A percentile compares a stretch with the other conserved stretches of the same genome.
Evolutionary conservation across 2,113 vertebrate species (phyloP).

Genomic region (Limnothrissa miodon): DNA sequence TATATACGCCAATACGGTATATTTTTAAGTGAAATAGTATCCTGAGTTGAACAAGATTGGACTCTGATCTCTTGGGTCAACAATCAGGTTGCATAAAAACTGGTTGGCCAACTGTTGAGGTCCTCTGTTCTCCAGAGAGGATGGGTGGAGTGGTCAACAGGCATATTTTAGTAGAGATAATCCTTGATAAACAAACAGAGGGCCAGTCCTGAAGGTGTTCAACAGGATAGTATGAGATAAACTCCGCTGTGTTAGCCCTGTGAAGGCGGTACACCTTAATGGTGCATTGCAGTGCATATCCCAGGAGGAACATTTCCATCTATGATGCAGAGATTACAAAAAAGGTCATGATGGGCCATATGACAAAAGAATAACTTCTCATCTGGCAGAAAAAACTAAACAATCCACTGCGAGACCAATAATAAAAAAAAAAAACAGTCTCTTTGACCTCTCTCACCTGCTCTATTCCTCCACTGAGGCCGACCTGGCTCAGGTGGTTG

Average conservation of each 20-base stretch:
- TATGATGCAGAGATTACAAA: constrained; percentile 35
- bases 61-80: neutral
- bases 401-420: too few species aligned
- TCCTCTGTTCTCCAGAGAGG: neutral
- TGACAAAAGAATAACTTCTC: too few species aligned
- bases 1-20: too few species aligned
- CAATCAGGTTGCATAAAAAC: neutral
- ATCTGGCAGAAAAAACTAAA: too few species aligned
- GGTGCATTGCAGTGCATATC: constrained; percentile 84
- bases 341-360: neutral
- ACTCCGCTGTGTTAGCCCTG: constrained; percentile 89
- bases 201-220: constrained; percentile 87
- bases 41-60: neutral
- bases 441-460: constrained; percentile 73
- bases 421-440: too few species aligned
- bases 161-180: constrained; percentile 95
- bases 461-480: constrained; percentile 89
- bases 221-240: constrained; percentile 86
- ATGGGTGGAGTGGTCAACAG: constrained; percentile 76
- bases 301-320: constrained; percentile 98
- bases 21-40: neutral
- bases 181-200: constrained; percentile 89
- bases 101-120: neutral
- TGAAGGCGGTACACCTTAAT: constrained; percentile 93
- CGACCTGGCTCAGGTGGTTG: too few species aligned